Base-by-base conservation (phyloP, 2,888 invertebrate genomes). In the Sialis lutaria region DNA sequence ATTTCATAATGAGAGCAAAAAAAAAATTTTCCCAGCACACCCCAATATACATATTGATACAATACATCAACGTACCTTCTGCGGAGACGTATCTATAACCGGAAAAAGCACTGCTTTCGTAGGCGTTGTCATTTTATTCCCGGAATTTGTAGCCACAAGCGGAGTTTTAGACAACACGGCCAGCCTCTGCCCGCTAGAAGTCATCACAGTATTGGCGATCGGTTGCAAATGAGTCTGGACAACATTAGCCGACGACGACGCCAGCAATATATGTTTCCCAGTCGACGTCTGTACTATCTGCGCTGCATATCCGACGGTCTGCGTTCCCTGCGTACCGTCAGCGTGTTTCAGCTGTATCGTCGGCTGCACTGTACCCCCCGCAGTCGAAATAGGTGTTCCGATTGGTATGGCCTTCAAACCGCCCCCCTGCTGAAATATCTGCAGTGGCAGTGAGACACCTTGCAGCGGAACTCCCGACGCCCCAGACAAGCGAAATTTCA, bases 241-340 rank as follows among this genome's bases (percentile, higher is more conserved):
- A 30, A 67, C 58, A 45, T 64, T 60, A 51, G 58, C 60, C 1
- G 65, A 61, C 41, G 67, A 58, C 2, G 77, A 72, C 4, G 79
- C 75, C 44, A 79, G 60, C 50, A 81, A 67, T 54, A 80, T 70
- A 61, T 82, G 82, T 55, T 79, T 77, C 6, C 83, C 83, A 45
- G 75, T 70, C 30, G 78, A 70, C 6, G 79, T 79, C 60, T 83
- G 82, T 43, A 84, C 79, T 45, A 83, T 67, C 58, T 82, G 82
- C 30, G 47, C 40, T 30, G 39, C 42, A 31, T 42, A 42, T 6
- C 42, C 31, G 10, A 30, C 22, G 5, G 42, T 30, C 6, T 10
- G 10, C 4, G 10, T 42, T 32, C 30, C 13, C 8, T 30, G 37
- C 7, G 42, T 6, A 22, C 32, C 37, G n/a, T 32, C 42, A 32